Percentiles rank a stretch among this genome's conserved stretches.
Conservation (phyloP, 2,888 invertebrate species). For the Mylabris sibirica region DNA sequence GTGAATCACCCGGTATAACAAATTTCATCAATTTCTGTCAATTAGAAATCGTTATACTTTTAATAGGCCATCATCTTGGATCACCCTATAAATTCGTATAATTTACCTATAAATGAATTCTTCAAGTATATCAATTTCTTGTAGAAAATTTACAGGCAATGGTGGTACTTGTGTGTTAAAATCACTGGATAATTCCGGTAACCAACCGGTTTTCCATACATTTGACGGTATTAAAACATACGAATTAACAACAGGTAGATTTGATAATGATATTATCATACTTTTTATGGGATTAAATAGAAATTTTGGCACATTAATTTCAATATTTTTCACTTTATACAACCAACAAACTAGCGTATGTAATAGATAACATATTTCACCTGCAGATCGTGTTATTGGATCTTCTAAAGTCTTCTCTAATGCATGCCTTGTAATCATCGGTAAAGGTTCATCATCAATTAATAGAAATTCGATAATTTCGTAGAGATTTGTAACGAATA, state of each 20-base stretch:
- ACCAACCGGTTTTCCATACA: slow-evolving; percentile 71
- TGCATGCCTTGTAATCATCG: slow-evolving; percentile 53
- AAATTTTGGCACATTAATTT: slow-evolving; percentile 60
- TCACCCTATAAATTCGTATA: slow-evolving; percentile 41
- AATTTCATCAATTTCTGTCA: too few species aligned
- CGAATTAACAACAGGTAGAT: slow-evolving; percentile 70
- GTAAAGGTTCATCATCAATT: slow-evolving; percentile 56
- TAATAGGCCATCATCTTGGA: too few species aligned
- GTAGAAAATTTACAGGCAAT: slow-evolving; percentile 76
- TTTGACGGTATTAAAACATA: slow-evolving; percentile 71
- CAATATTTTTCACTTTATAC: slow-evolving; percentile 54
- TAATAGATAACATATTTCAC: slow-evolving; percentile 62
- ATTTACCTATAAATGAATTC: slow-evolving; percentile 82
- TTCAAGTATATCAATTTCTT: slow-evolving; percentile 84
- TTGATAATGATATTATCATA: slow-evolving; percentile 65
- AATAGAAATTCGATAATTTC: slow-evolving; percentile 58
- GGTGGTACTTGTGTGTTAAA: slow-evolving; percentile 63
- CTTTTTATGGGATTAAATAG: slow-evolving; percentile 59
- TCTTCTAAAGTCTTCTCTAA: slow-evolving; percentile 54
- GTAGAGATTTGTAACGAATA: slow-evolving; percentile 61
- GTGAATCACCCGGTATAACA: too few species aligned
- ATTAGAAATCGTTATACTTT: too few species aligned
- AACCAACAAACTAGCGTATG: slow-evolving; percentile 63
- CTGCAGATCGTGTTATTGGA: slow-evolving; percentile 55
- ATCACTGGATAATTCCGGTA: slow-evolving; percentile 63